These are phyloP conservation scores for Holothuria scabra DNA, from an alignment of 53 echinoderm and acorn worm species.

Conservation along the genomic window DNA sequence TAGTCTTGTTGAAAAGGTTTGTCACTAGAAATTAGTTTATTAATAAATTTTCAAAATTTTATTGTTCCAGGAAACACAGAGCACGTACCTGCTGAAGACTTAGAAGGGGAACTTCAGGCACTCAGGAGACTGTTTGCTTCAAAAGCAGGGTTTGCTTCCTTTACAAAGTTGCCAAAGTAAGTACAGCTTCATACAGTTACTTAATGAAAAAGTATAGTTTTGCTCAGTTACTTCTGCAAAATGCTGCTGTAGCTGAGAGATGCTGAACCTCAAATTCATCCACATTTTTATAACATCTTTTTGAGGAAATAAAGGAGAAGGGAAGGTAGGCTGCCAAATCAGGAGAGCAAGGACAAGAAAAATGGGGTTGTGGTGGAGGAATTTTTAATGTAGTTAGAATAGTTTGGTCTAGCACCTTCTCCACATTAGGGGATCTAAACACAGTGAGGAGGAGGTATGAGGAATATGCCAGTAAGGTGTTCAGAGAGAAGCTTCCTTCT, in stretches of 20 bases:
- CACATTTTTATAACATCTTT: neutral
- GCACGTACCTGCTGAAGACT: slow-evolving; percentile 76
- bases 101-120: slow-evolving; percentile 90
- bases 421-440: too few species aligned
- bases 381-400: too few species aligned
- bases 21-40: neutral
- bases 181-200: neutral
- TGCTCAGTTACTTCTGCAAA: neutral
- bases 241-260: neutral
- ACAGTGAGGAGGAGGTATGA: too few species aligned
- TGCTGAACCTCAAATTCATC: too few species aligned
- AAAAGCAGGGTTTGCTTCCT: slow-evolving; percentile 95
- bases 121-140: slow-evolving; percentile 92
- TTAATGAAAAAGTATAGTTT: neutral
- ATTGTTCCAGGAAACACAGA: slow-evolving; percentile 70
- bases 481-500: too few species aligned
- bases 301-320: neutral
- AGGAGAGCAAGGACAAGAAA: too few species aligned
- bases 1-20: too few species aligned
- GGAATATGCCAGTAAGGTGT: too few species aligned
- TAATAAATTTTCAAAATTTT: too few species aligned
- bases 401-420: too few species aligned
- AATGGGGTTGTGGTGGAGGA: too few species aligned
- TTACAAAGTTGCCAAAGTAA: slow-evolving; percentile 96
- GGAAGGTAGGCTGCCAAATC: too few species aligned